Percentiles rank a stretch among this genome's conserved stretches.
phyloP scores from a whole-genome alignment of 1,140 invertebrate species.

The Potamilus streckersoni region DNA sequence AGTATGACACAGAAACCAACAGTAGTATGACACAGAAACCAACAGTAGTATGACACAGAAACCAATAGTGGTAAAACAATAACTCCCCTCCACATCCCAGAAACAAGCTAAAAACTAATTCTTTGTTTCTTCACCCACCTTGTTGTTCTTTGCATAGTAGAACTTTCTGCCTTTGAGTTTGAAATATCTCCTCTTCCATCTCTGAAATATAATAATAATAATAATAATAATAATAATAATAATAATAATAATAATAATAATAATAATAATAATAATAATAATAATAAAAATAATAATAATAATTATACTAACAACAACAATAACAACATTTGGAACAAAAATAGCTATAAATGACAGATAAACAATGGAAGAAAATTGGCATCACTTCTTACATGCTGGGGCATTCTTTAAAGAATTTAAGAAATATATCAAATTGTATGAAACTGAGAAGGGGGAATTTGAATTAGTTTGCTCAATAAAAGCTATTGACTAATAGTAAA shows the following conservation, averaged over 20 bases:
- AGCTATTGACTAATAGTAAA: too few species aligned
- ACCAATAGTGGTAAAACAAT: too few species aligned
- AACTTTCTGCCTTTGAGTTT: slow-evolving; percentile 82
- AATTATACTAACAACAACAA: slow-evolving; percentile 5
- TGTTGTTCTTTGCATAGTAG: slow-evolving; percentile 87
- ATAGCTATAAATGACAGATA: background rate
- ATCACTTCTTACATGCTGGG: background rate
- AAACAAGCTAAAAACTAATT: too few species aligned
- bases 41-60: too few species aligned
- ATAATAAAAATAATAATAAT: background rate
- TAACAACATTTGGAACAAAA: background rate
- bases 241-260: slow-evolving; percentile 7
- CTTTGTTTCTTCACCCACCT: slow-evolving; percentile 72
- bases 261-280: slow-evolving; percentile 1
- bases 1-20: too few species aligned
- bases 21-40: too few species aligned
- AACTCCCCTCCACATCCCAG: too few species aligned
- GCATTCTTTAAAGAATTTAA: background rate
- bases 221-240: background rate
- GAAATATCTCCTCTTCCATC: slow-evolving; percentile 87
- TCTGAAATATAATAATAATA: slow-evolving; percentile 55
- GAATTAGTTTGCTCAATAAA: too few species aligned
- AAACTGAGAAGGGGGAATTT: too few species aligned
- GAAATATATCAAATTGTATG: too few species aligned
- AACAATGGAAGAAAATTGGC: background rate